Percentiles rank a stretch among this genome's conserved stretches.
phyloP scores from a whole-genome alignment of 2,113 vertebrate species.

The Pseudopodoces humilis region DNA sequence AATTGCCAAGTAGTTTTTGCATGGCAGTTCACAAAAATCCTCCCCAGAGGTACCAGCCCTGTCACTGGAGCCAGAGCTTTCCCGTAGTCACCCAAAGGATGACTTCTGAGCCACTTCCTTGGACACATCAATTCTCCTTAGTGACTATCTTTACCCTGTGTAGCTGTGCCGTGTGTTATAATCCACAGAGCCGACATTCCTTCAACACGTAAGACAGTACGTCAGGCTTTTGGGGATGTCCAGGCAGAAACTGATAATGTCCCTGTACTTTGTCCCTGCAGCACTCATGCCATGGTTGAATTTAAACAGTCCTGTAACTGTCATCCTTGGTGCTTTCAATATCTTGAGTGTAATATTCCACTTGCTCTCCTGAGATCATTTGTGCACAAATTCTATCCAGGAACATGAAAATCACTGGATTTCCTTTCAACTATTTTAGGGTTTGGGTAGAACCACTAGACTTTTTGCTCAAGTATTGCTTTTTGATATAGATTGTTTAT shows the following conservation, averaged over 20 bases:
- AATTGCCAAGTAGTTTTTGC: conserved; percentile 11
- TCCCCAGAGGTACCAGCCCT: not conserved
- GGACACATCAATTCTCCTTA: not conserved
- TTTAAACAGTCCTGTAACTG: conserved; percentile 16
- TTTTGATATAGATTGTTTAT: conserved; percentile 71
- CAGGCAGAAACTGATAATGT: not conserved
- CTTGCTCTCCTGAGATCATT: conserved; percentile 8
- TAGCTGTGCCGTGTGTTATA: not conserved
- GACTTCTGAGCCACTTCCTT: not conserved
- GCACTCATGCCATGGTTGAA: conserved; percentile 16
- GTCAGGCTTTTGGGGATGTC: not conserved
- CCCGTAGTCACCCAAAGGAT: not conserved
- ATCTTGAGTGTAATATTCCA: not conserved
- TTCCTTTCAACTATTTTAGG: conserved; percentile 27
- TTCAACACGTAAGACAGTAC: not conserved
- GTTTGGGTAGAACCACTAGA: conserved; percentile 69
- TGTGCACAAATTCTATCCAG: conserved; percentile 23
- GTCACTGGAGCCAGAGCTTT: not conserved
- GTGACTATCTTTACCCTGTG: not conserved
- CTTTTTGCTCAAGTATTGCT: conserved; percentile 59
- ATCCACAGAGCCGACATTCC: not conserved
- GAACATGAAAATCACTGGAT: conserved; percentile 30
- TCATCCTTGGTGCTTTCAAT: not conserved
- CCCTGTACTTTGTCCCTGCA: conserved; percentile 7
- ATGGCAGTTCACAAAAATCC: not conserved